These are phyloP conservation scores for Drosophila sp. DNA, from an alignment of 1,140 invertebrate species.

Conservation along the genomic window DNA sequence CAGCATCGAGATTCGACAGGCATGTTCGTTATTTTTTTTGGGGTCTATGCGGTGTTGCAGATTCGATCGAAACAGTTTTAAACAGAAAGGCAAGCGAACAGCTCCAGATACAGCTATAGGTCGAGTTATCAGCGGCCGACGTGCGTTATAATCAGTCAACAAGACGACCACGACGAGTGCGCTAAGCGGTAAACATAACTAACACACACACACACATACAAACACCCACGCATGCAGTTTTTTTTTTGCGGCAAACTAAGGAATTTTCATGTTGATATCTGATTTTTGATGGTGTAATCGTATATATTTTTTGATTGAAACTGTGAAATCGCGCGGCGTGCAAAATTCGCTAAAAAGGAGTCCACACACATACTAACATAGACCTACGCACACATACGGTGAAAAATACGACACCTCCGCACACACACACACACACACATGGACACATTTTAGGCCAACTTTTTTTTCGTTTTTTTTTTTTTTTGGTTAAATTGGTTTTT, in stretches of 20 bases:
- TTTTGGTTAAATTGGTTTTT: constrained; percentile 34
- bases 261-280: constrained; percentile 10
- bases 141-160: constrained; percentile 43
- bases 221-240: constrained; percentile 23
- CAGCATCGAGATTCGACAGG: constrained; percentile 26
- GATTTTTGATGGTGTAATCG: constrained; percentile 13
- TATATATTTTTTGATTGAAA: constrained; percentile 58
- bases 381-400: constrained; percentile 28
- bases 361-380: constrained; percentile 32
- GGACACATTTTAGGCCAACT: constrained; percentile 27
- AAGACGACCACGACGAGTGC: constrained; percentile 61
- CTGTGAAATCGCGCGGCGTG: constrained; percentile 65
- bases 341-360: constrained; percentile 57
- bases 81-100: constrained; percentile 47
- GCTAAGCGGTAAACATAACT: constrained; percentile 72
- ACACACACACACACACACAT: constrained; percentile 18
- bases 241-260: constrained; percentile 29
- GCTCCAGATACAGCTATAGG: constrained; percentile 25
- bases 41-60: constrained; percentile 30
- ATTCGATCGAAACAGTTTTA: constrained; percentile 58
- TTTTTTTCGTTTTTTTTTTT: constrained; percentile 27
- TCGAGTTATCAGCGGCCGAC: constrained; percentile 23
- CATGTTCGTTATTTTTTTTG: constrained; percentile 19
- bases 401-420: constrained; percentile 11
- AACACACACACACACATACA: constrained; percentile 28